Conservation (phyloP, 2,113 vertebrate genomes). For the Scatophagus argus region DNA sequence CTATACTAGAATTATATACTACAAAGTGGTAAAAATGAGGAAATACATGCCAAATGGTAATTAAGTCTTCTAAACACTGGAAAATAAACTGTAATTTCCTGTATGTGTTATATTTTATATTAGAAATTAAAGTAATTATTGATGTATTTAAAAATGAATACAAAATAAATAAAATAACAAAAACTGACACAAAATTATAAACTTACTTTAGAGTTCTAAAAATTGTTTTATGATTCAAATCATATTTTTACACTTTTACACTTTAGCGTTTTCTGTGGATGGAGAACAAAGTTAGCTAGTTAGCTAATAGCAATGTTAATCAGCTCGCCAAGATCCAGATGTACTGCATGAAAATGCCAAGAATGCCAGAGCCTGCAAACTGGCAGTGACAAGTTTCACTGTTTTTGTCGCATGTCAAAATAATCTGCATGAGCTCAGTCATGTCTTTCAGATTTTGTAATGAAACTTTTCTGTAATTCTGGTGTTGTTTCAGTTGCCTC, state of each 20-base stretch:
- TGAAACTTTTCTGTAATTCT: conserved; percentile 7
- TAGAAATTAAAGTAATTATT: no score
- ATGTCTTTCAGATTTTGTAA: conserved; percentile 28
- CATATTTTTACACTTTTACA: conserved; percentile 12
- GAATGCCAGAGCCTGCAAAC: conserved; percentile 16
- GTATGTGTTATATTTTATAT: no score
- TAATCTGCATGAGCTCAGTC: conserved; percentile 2
- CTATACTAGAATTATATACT: neutral
- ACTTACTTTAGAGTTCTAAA: neutral
- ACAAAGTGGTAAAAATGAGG: neutral
- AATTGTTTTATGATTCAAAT: conserved; percentile 24
- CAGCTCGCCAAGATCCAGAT: conserved; percentile 16
- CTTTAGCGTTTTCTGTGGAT: no score
- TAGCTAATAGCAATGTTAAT: conserved; percentile 44
- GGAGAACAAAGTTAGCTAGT: conserved; percentile 7
- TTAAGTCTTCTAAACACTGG: neutral
- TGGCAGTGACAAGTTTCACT: conserved; percentile 34
- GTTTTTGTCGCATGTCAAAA: conserved; percentile 23
- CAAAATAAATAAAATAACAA: no score
- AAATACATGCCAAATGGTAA: neutral
- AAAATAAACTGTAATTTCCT: no score
- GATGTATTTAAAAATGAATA: no score
- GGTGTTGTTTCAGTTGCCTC: neutral
- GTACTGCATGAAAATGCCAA: conserved; percentile 22
- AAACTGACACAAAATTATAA: neutral